A percentile compares a stretch with the other conserved stretches of the same genome.
These are phyloP conservation scores for Chrysomallon squamiferum DNA, from an alignment of 1,140 invertebrate species.

Conservation along the genomic window DNA sequence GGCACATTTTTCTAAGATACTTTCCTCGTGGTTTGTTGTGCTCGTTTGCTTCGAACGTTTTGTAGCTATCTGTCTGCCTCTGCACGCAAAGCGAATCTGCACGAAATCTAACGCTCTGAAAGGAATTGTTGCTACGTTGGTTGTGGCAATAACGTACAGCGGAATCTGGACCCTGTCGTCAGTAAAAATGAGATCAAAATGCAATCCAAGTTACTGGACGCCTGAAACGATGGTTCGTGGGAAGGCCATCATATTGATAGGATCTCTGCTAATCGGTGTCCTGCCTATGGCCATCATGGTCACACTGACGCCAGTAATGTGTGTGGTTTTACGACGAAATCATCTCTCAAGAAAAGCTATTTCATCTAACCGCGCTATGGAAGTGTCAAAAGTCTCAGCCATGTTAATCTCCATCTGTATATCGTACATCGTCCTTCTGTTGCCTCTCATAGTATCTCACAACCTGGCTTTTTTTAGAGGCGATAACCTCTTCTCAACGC, in stretches of 20 bases:
- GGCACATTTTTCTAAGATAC: constrained; percentile 26
- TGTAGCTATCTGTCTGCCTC: constrained; percentile 38
- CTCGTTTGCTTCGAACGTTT: constrained; percentile 39
- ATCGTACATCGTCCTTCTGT: constrained; percentile 20
- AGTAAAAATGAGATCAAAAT: constrained; percentile 19
- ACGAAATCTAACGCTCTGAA: constrained; percentile 13
- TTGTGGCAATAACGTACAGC: constrained; percentile 18
- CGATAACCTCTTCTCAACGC: constrained; percentile 10
- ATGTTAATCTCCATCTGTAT: constrained; percentile 24
- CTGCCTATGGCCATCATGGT: constrained; percentile 26
- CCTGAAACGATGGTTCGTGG: constrained; percentile 7
- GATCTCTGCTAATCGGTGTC: constrained; percentile 11
- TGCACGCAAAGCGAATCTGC: constrained; percentile 33
- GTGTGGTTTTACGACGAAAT: constrained; percentile 9
- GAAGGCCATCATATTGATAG: constrained; percentile 11
- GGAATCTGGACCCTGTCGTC: constrained; percentile 29
- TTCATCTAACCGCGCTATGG: background rate
- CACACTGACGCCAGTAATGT: constrained; percentile 16
- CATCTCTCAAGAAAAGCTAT: background rate
- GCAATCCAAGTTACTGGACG: constrained; percentile 22
- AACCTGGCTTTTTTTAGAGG: constrained; percentile 14
- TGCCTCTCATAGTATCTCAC: constrained; percentile 18
- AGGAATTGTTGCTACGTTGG: constrained; percentile 11
- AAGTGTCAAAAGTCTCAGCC: constrained; percentile 8
- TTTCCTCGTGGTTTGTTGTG: constrained; percentile 46